Percentiles rank a stretch among this genome's conserved stretches.
Evolutionary conservation across 2,888 invertebrate species (phyloP).

Genomic region (Pherbina coryleti): DNA sequence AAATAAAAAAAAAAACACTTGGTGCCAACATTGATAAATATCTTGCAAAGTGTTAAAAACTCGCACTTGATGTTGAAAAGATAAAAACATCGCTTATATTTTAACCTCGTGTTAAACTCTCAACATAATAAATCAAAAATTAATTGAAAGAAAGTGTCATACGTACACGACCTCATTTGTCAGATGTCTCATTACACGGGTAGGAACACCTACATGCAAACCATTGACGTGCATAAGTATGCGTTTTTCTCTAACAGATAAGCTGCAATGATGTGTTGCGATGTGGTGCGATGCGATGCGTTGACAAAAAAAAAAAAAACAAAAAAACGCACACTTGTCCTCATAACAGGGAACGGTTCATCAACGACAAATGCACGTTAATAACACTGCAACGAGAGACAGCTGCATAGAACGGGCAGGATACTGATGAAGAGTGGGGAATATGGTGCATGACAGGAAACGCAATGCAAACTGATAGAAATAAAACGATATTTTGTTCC

Average conservation of each 20-base stretch:
- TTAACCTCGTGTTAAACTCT: constrained; percentile 32
- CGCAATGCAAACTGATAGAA: constrained; percentile 53
- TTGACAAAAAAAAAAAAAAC: background rate
- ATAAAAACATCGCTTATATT: background rate
- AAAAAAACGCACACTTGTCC: background rate
- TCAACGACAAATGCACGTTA: constrained; percentile 19
- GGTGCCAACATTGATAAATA: too few relatives aligned
- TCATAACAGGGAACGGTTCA: constrained; percentile 28
- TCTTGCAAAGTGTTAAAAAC: background rate
- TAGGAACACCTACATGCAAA: background rate
- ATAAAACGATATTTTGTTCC: constrained; percentile 6
- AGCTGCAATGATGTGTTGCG: constrained; percentile 9
- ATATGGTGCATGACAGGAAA: constrained; percentile 44
- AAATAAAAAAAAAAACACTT: background rate
- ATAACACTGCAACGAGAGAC: background rate
- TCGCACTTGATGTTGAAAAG: background rate
- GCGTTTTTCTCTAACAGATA: constrained; percentile 11
- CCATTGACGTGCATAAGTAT: constrained; percentile 27
- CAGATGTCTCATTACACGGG: constrained; percentile 31
- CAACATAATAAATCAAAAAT: constrained; percentile 35
- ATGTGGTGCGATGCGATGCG: constrained; percentile 11
- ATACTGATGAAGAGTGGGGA: background rate
- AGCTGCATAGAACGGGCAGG: background rate
- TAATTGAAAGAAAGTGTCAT: constrained; percentile 35
- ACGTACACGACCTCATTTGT: constrained; percentile 32